Evolutionary conservation across 1,140 invertebrate genomes (phyloP).

Genomic region (Theocolax elegans): DNA sequence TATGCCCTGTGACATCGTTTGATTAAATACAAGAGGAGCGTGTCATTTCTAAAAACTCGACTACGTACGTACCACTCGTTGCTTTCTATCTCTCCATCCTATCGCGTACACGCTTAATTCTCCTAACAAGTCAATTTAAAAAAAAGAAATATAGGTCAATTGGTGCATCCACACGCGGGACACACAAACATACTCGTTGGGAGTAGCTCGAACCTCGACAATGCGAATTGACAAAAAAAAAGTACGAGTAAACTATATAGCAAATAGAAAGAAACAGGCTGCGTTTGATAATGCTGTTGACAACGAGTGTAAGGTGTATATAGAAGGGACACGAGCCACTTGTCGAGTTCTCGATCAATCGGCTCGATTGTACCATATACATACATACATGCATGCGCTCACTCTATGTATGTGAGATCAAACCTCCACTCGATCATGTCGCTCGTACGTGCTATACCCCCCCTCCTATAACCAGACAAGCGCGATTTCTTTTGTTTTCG

Average conservation of each 20-base stretch:
- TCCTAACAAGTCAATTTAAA: conserved; percentile 20
- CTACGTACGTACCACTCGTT: no score
- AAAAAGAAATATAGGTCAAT: conserved; percentile 29
- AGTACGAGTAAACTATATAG: background rate
- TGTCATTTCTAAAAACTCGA: no score
- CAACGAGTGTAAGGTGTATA: background rate
- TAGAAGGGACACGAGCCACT: background rate
- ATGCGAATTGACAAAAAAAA: background rate
- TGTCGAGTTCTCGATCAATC: conserved; percentile 15
- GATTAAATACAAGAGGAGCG: no score
- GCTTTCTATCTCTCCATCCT: no score
- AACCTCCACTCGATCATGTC: background rate
- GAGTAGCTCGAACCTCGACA: background rate
- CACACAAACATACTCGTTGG: background rate
- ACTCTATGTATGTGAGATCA: background rate
- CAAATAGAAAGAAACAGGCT: background rate
- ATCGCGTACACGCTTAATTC: background rate
- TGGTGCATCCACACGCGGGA: background rate
- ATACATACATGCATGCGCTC: no score
- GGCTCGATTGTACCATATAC: conserved; percentile 21
- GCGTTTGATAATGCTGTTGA: background rate
- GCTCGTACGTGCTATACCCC: background rate
- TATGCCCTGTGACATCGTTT: no score
- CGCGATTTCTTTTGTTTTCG: no score
- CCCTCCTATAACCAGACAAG: no score